These are phyloP conservation scores for Lutraria rhynchaena DNA, from an alignment of 1,140 invertebrate species.

Conservation along the genomic window DNA sequence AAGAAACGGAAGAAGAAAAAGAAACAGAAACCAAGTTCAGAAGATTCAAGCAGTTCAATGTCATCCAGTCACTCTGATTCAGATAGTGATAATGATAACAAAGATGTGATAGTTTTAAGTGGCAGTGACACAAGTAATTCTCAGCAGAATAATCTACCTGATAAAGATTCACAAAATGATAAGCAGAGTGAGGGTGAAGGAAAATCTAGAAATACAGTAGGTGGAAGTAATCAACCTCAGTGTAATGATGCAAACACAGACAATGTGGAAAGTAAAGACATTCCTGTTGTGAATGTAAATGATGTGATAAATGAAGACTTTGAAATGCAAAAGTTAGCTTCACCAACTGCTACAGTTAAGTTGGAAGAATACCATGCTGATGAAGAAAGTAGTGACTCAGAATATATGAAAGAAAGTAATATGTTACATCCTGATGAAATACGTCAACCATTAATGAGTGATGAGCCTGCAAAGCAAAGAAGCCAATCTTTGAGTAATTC, in stretches of 20 bases:
- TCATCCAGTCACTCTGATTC: slow-evolving; percentile 25
- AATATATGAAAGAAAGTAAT: neutral
- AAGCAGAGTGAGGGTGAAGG: neutral
- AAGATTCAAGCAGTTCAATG: slow-evolving; percentile 36
- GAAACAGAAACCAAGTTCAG: neutral
- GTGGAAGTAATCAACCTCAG: slow-evolving; percentile 6
- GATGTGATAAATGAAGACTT: neutral
- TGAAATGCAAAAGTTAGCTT: no score
- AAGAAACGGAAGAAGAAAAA: slow-evolving; percentile 34
- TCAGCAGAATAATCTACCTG: neutral
- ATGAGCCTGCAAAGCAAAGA: no score
- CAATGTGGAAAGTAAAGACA: slow-evolving; percentile 9
- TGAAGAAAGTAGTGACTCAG: slow-evolving; percentile 18
- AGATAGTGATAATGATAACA: slow-evolving; percentile 16
- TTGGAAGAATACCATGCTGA: slow-evolving; percentile 41
- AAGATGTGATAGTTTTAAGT: neutral
- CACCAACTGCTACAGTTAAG: no score
- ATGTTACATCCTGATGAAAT: neutral
- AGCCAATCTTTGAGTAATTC: no score
- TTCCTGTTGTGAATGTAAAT: neutral
- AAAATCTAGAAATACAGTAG: neutral
- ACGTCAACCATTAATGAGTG: no score
- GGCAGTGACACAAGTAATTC: slow-evolving; percentile 7
- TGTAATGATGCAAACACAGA: neutral
- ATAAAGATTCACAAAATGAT: neutral